Evolutionary conservation across 1,140 invertebrate genomes (phyloP).

Genomic region (Dreissena rostriformis): DNA sequence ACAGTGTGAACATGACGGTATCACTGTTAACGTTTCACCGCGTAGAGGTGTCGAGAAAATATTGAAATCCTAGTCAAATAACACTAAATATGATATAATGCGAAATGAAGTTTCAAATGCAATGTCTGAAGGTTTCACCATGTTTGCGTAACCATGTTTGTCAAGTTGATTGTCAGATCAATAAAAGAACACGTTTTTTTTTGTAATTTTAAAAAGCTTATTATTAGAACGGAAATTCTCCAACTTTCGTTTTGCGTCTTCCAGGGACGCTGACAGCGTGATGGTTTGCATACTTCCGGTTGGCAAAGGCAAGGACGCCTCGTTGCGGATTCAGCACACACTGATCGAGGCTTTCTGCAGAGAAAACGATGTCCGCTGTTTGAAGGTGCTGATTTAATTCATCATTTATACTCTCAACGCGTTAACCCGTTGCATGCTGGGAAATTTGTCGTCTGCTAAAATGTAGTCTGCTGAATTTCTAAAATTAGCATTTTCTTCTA

Average conservation of each 20-base stretch:
- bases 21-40: no score
- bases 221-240: not conserved
- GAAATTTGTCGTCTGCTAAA: no score
- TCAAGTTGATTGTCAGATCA: not conserved
- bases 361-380: slow-evolving; percentile 75
- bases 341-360: slow-evolving; percentile 78
- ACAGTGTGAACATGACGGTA: no score
- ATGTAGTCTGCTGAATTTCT: no score
- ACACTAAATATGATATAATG: no score
- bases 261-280: slow-evolving; percentile 73
- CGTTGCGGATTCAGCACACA: slow-evolving; percentile 75
- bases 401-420: no score
- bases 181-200: slow-evolving; percentile 1
- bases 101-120: no score
- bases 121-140: not conserved
- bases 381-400: slow-evolving; percentile 65
- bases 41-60: no score
- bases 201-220: not conserved
- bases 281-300: slow-evolving; percentile 76
- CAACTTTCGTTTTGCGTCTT: slow-evolving; percentile 23
- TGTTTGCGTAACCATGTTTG: not conserved
- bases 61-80: no score
- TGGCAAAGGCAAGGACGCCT: slow-evolving; percentile 60
- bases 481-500: no score
- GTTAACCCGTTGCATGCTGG: no score